Percentiles rank a stretch among this genome's conserved stretches.
Conservation (phyloP, 92 coral and sea anemone species). For the Blastomussa wellsi region DNA sequence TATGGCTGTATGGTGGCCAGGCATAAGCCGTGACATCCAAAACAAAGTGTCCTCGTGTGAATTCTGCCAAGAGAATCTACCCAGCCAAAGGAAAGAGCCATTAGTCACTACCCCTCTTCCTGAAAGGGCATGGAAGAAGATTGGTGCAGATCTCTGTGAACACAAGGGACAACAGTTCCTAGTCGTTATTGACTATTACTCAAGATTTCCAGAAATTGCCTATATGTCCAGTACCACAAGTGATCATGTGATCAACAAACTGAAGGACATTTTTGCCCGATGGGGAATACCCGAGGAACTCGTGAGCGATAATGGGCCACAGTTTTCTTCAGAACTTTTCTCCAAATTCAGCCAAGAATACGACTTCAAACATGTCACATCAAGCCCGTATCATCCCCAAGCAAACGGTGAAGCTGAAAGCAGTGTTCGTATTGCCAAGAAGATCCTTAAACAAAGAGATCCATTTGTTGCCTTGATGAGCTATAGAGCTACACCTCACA, state of each 20-base stretch:
- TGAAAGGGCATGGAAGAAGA: constrained; percentile 57
- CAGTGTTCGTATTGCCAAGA: constrained; percentile 53
- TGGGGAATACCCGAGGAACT: constrained; percentile 59
- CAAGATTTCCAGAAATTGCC: constrained; percentile 40
- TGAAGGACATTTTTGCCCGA: constrained; percentile 62
- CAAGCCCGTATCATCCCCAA: constrained; percentile 61
- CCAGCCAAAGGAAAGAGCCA: constrained; percentile 33
- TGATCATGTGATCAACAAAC: constrained; percentile 44
- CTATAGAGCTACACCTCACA: constrained; percentile 54
- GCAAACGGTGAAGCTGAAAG: constrained; percentile 58
- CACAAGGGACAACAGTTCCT: constrained; percentile 36
- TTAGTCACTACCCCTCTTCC: constrained; percentile 33
- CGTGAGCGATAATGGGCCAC: constrained; percentile 58
- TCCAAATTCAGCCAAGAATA: constrained; percentile 28
- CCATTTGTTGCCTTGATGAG: constrained; percentile 39
- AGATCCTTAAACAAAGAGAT: constrained; percentile 44
- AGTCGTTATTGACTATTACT: constrained; percentile 47
- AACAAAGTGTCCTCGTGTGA: constrained; percentile 34
- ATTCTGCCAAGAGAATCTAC: constrained; percentile 40
- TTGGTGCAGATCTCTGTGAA: constrained; percentile 50
- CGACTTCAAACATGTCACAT: constrained; percentile 53
- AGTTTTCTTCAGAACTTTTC: constrained; percentile 43
- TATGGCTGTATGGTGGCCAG: constrained; percentile 51
- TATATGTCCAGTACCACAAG: constrained; percentile 31
- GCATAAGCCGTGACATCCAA: constrained; percentile 42